phyloP scores from a whole-genome alignment of 2,113 vertebrate species.

The Petrocephalus microphthalmus region DNA sequence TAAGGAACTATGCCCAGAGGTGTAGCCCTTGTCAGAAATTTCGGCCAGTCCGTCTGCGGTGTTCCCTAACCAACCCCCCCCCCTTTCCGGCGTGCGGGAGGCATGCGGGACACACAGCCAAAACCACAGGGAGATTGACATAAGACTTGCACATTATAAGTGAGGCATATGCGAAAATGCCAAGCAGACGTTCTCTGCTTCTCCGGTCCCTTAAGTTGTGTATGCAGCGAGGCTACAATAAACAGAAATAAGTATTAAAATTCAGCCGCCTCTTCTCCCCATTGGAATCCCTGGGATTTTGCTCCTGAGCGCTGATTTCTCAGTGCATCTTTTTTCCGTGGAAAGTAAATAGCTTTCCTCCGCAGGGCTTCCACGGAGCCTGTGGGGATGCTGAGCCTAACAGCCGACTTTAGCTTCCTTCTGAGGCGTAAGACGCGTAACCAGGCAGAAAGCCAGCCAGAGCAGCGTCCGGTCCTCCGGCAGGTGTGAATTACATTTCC shows the following conservation, averaged over 20 bases:
- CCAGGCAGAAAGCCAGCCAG: neutral
- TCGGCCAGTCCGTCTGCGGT: neutral
- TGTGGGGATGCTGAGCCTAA: neutral
- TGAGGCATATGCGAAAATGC: neutral
- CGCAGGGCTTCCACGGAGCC: neutral
- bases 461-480: neutral
- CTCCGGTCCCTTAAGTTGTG: neutral
- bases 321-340: neutral
- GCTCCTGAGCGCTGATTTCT: neutral
- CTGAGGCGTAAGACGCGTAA: neutral
- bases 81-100: no score
- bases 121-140: neutral
- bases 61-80: neutral
- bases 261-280: neutral
- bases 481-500: constrained; percentile 4
- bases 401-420: neutral
- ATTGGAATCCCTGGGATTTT: neutral
- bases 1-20: neutral
- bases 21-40: neutral
- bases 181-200: neutral
- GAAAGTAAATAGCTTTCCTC: neutral
- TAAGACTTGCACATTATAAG: neutral
- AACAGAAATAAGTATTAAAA: neutral
- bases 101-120: neutral
- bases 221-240: neutral